A percentile compares a stretch with the other conserved stretches of the same genome.
phyloP scores from a whole-genome alignment of 2,797 vertebrate species.

The Enteromius argenteus region DNA sequence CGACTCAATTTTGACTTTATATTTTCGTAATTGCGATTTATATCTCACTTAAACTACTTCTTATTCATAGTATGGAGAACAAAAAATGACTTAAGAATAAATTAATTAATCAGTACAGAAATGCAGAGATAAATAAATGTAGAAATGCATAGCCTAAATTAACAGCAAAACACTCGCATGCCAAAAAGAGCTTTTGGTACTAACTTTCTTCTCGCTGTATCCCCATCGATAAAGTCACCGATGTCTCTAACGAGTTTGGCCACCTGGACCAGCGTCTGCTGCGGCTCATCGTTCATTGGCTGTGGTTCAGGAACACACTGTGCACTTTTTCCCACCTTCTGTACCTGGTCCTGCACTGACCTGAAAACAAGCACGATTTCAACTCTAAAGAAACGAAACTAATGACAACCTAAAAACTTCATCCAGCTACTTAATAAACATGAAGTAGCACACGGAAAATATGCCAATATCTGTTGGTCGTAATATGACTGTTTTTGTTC shows the following conservation, averaged over 20 bases:
- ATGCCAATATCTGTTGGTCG: too few relatives aligned
- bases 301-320: not conserved
- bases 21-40: too few relatives aligned
- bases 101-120: too few relatives aligned
- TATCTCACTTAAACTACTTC: too few relatives aligned
- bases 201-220: not conserved
- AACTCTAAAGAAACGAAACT: not conserved
- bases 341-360: not conserved
- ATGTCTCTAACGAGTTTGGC: accelerated
- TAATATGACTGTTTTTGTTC: too few relatives aligned
- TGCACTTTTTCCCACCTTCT: not conserved
- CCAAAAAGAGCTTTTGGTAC: not conserved
- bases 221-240: accelerated
- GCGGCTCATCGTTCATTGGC: not conserved
- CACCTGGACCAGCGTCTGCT: not conserved
- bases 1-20: not conserved
- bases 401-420: not conserved
- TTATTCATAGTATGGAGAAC: too few relatives aligned
- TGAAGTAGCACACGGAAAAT: not conserved
- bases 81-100: too few relatives aligned
- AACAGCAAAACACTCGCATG: not conserved
- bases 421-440: not conserved
- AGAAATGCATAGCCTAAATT: not conserved
- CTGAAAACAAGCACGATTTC: not conserved
- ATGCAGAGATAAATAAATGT: too few relatives aligned